Base-by-base conservation (phyloP, 2,113 vertebrate species). In the Aegotheles bennettii region DNA sequence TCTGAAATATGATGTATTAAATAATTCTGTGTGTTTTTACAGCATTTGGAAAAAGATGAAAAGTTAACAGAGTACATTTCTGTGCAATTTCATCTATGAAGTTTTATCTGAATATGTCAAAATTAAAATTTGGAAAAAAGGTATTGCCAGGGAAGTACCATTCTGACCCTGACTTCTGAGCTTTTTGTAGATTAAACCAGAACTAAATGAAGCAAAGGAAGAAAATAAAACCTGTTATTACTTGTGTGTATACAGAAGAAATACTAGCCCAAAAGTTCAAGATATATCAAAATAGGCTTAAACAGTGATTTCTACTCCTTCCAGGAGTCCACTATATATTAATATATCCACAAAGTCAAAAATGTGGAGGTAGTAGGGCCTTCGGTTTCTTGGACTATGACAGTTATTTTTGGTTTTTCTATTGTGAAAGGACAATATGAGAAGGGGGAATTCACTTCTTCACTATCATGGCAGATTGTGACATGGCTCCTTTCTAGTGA, bases 1-100 rank as follows among this genome's bases (percentile, higher is more conserved):
- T 75, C 93, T 64, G 67, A 94, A 94, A 91, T 84, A 33, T 24
- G 53, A 29, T 67, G 6, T 25, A 93, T 70, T 88, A 96, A 95
- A 94, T 82, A 91, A 48, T 87, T 94, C 60, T 84, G 61, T 2
- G 3, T 64, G 73, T 83, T 68, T 96, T 92, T 65, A 75, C 36
- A 61, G 57, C 15, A 92, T 95, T 90, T 91, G 54, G 84, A 70
- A 84, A 89, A 91, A 74, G 89, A 94, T 29, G n/a, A 50, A 57
- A 91, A 60, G 23, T 82, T 93, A 95, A 54, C 10, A 88, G 17
- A 2, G 5, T 69, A 80, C 50, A 35, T 56, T 92, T 42, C 82
- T 8, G 2, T 68, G 74, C 53, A 87, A 61, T 70, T 94, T 61
- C n/a, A 53, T 51, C 50, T 90, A 84, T 80, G 59, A 93, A 70